Evolutionary conservation across 2,113 vertebrate species (phyloP), one percentile per base, ranked within the genome.

Genomic region (Ardeotis arabs): DNA sequence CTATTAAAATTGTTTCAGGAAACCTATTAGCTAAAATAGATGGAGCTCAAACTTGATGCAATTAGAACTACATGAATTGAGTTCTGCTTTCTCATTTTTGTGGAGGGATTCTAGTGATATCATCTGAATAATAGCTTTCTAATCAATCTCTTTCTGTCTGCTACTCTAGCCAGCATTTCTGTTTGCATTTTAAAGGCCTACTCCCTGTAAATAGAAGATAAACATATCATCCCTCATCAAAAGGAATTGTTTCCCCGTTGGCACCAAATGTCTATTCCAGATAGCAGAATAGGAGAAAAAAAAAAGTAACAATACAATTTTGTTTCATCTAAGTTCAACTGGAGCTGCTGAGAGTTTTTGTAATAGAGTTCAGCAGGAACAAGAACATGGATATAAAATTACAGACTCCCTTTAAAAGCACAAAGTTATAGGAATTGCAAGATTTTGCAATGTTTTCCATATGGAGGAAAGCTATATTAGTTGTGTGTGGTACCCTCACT

Each of bases 191-290:
- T 68, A 72, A 87, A 35, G 74, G 78, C 28, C 25, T 60, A 33
- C n/a, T 82, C 58, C 47, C 55, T 73, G 12, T 73, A 93, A 91
- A 62, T 8, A 93, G 95, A 92, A 94, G n/a, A 52, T 16, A 91
- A 87, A 94, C 96, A 91, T 66, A 77, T 72, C 64, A 83, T 47
- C 25, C 18, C 59, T 91, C 62, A 92, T 93, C 50, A 94, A 70
- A 97, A 92, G 31, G n/a, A 92, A 37, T 77, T 68, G 4, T 87
- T 86, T 91, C 68, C 13, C 37, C 2, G 6, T 37, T 91, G 75
- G 24, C 64, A 53, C 28, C 47, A 89, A 81, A 86, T 90, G 76
- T 19, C 22, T 84, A 80, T 58, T 86, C 24, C 44, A 89, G 56
- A 83, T 33, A 85, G 68, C 14, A 95, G 60, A 83, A 52, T 44